phyloP scores from a whole-genome alignment of 2,888 invertebrate species.

The Pollenia labialis region DNA sequence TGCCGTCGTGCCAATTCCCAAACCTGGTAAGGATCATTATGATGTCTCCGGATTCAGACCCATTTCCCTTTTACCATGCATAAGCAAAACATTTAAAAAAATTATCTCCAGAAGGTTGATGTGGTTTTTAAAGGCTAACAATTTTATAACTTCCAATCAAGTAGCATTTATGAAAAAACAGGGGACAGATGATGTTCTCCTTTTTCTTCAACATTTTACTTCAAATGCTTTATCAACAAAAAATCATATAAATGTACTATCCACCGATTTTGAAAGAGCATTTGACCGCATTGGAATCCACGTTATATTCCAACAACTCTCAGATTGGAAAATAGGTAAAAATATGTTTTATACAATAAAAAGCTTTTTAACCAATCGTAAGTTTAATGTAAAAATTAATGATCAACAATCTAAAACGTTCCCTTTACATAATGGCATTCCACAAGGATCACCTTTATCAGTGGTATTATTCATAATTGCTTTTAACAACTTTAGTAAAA shows the following conservation, averaged over 20 bases:
- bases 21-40: too few relatives aligned
- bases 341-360: neutral
- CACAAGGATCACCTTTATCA: too few relatives aligned
- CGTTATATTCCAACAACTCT: slow-evolving; percentile 2
- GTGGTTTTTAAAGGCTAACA: too few relatives aligned
- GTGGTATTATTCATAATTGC: slow-evolving; percentile 19
- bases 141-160: too few relatives aligned
- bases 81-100: too few relatives aligned
- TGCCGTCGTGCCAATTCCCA: too few relatives aligned
- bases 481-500: slow-evolving; percentile 37
- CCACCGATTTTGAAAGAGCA: slow-evolving; percentile 20
- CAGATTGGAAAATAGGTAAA: neutral
- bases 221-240: neutral
- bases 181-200: too few relatives aligned
- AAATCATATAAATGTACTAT: slow-evolving; percentile 24
- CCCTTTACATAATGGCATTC: neutral
- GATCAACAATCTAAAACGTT: neutral
- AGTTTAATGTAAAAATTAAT: slow-evolving; percentile 8
- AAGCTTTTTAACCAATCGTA: neutral
- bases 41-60: too few relatives aligned
- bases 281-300: slow-evolving; percentile 18
- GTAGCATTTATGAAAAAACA: too few relatives aligned
- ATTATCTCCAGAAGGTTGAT: too few relatives aligned
- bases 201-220: too few relatives aligned
- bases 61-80: too few relatives aligned